Base-by-base conservation (phyloP, 2,888 invertebrate species). In the Augiades crinisus region DNA sequence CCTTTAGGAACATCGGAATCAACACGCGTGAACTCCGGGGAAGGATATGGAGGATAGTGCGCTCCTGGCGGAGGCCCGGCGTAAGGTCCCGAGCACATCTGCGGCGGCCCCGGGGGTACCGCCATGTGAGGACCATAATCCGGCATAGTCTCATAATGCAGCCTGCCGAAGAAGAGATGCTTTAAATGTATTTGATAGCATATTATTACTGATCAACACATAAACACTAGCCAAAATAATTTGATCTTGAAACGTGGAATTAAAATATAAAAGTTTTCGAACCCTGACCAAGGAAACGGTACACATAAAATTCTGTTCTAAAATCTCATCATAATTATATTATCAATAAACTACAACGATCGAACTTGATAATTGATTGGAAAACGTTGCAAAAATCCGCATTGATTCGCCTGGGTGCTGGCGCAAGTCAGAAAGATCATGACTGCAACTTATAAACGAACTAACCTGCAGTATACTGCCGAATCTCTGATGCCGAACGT, bases 401-500 rank as follows among this genome's bases (percentile, higher is more conserved):
- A 1, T 8, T n/a, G n/a, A n/a, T n/a, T n/a, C n/a, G n/a, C n/a
- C n/a, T n/a, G n/a, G n/a, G n/a, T n/a, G n/a, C n/a, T n/a, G n/a
- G n/a, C n/a, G n/a, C n/a, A n/a, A n/a, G n/a, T n/a, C n/a, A 10
- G 19, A 4, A 19, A 19, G 19, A 19, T 19, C n/a, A n/a, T n/a
- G n/a, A n/a, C 5, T 19, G 33, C 12, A 10, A 34, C 27, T 19
- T 27, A 21, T 50, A 54, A 8, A 4, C 12, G 13, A 36, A 46
- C 47, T 14, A 16, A 49, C 49, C 96, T 94, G 91, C 98, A 98
- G 76, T 96, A 95, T 41, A 98, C 95, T 61, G 95, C 93, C 51
- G 95, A 94, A 65, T 96, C 96, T 64, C 96, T 92, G 90, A 98
- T 95, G 61, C 98, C 98, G 88, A 98, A 99, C 68, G 97, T 96